phyloP scores from a whole-genome alignment of 2,797 vertebrate genomes.

The Lepidocolaptes lacrymiger region DNA sequence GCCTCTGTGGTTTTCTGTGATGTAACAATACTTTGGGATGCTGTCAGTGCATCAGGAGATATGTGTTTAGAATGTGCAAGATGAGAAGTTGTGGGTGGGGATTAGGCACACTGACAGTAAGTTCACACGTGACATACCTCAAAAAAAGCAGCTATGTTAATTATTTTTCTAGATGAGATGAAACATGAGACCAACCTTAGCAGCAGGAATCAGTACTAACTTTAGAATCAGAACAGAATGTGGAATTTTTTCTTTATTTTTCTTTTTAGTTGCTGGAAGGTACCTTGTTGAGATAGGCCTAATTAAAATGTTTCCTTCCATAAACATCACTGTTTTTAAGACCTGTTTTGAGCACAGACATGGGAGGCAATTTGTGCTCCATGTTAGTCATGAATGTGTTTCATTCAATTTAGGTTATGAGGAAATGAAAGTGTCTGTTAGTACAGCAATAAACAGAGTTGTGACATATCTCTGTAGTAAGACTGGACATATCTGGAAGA shows the following conservation, averaged over 20 bases:
- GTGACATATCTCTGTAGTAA: background rate
- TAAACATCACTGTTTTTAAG: background rate
- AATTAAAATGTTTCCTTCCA: background rate
- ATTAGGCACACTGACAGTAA: background rate
- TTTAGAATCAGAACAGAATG: background rate
- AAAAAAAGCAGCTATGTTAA: background rate
- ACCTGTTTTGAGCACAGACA: background rate
- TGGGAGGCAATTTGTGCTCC: background rate
- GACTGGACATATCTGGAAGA: background rate
- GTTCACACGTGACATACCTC: background rate
- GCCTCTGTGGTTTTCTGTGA: background rate
- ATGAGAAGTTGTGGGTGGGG: background rate
- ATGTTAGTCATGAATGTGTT: background rate
- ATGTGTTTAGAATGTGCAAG: background rate
- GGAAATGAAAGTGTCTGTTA: background rate
- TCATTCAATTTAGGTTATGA: background rate
- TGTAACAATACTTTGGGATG: background rate
- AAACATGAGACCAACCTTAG: background rate
- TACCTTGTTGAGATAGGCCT: background rate
- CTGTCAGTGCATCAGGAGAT: background rate
- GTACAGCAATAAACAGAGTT: background rate
- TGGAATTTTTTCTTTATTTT: background rate
- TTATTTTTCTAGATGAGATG: background rate
- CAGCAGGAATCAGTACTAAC: background rate
- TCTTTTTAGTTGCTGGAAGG: background rate